Evolutionary conservation across 2,888 invertebrate genomes (phyloP), one percentile per base, ranked within the genome.

Genomic region (Tiliacea citrago): DNA sequence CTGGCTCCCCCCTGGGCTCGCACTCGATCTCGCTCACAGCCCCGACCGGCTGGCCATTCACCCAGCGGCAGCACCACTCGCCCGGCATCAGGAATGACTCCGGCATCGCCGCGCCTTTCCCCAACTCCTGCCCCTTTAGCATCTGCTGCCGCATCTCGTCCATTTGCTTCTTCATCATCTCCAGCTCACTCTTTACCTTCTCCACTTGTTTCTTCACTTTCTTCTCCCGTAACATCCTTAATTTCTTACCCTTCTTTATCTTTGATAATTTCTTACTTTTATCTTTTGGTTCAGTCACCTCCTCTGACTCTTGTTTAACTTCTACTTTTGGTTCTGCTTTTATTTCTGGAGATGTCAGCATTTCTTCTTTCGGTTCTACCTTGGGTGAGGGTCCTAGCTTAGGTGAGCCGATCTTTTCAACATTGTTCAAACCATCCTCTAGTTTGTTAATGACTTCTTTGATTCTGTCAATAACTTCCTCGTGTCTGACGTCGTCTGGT

Each of bases 1-100:
- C 87, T 0, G 67, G 67, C 67, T 96, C 96, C 1, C 69, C 65
- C 61, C 96, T 95, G 2, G 92, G 90, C 51, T 97, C 93, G 4
- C 87, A 82, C 74, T 93, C 93, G 45, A 97, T 90, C 85, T 96
- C 95, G 88, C 94, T 89, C 91, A 97, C 96, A 13, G 91, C 91
- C 0, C 98, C 98, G 60, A 97, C 97, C 0, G 98, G 98, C 88
- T 97, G 97, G 51, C 97, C 97, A 84, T 98, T 97, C n/a, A 97
- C 95, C 98, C 98, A 98, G 83, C 96, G 97, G 86, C 97, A 97
- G 81, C 97, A 97, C 97, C 97, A 97, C 90, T 97, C 97, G 2
- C 97, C 97, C n/a, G 95, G 93, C 86, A 93, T 70, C 71, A 95
- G 84, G 81, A 91, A 92, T 55, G 90, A 92, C 79, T 93, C 94